Base-by-base conservation (phyloP, 1,140 invertebrate species). In the Drosophila sp. region DNA sequence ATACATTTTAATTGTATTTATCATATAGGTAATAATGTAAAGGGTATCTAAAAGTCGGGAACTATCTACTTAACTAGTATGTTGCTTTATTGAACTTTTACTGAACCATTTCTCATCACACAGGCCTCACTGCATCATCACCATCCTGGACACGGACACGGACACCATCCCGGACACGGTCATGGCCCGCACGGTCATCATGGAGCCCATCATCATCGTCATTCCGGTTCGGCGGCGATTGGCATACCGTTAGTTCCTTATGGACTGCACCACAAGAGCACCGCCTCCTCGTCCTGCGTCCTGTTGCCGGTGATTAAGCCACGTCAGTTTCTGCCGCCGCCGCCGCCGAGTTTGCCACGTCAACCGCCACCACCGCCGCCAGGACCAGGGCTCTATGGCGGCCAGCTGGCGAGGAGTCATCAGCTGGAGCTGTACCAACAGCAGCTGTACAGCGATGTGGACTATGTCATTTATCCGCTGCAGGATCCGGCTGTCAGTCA, bases 381-480 rank as follows among this genome's bases (percentile, higher is more conserved):
- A 27, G 58, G 82, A 0, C 53, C 64, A 34, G 94, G 94, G 0
- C 92, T 95, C 16, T 94, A 93, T 93, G 94, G 94, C 2, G 94
- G 94, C 62, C 95, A 96, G 67, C 92, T 97, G 9, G 95, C 96
- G 0, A 93, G 95, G 13, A 95, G 95, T 25, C 96, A 95, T 25
- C 96, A 97, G 71, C 95, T 97, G 54, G 95, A 96, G 75, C 95
- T 96, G 69, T 97, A 97, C 78, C 95, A 97, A 80, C 96, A 97
- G 78, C 96, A 97, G 80, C 93, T 97, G 13, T 97, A 97, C 75
- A 97, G 96, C 36, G 97, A 97, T 78, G 96, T 97, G 4, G 97
- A 98, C 90, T 98, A 97, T 81, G 97, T 97, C 0, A 96, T 97
- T 89, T 98, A 97, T 83, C 97, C 97, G 0, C 91, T 97, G 48